A percentile compares a stretch with the other conserved stretches of the same genome.
phyloP scores from a whole-genome alignment of 2,888 invertebrate genomes.

The Eurytoma adleriae region DNA sequence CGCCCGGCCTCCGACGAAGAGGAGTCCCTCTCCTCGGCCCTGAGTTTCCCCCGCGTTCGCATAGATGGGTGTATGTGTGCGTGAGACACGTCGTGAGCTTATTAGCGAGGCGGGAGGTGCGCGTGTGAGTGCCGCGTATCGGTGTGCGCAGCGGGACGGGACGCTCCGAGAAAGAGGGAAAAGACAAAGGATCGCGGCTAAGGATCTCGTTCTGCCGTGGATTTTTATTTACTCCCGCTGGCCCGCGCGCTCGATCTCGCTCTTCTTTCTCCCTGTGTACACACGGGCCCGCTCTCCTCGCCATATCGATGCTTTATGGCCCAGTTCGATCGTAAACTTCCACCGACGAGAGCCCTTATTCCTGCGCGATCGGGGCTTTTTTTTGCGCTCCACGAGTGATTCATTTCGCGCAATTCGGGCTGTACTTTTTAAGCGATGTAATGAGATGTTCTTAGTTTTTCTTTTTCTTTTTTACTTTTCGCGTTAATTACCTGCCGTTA shows the following conservation, averaged over 20 bases:
- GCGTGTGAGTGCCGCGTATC: not conserved
- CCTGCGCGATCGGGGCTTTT: not conserved
- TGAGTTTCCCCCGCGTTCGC: not conserved
- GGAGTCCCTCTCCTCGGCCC: constrained; percentile 50
- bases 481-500: too few relatives aligned
- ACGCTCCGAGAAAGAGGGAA: constrained; percentile 38
- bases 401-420: too few relatives aligned
- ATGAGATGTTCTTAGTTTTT: too few relatives aligned
- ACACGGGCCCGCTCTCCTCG: not conserved
- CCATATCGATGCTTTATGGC: constrained; percentile 53
- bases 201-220: constrained; percentile 43
- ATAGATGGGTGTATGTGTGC: not conserved
- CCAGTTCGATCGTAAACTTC: constrained; percentile 54
- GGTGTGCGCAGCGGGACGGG: constrained; percentile 27
- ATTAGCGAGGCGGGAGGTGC: constrained; percentile 62
- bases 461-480: too few relatives aligned
- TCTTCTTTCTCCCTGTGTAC: constrained; percentile 2
- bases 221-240: constrained; percentile 48
- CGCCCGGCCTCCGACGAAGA: constrained; percentile 57
- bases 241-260: not conserved
- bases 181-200: constrained; percentile 55
- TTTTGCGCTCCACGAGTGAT: not conserved
- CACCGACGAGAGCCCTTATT: not conserved
- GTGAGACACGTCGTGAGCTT: constrained; percentile 62
- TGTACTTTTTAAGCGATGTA: too few relatives aligned